Conservation (phyloP, 1,140 invertebrate species). For the Phymorhynchus buccinoides region DNA sequence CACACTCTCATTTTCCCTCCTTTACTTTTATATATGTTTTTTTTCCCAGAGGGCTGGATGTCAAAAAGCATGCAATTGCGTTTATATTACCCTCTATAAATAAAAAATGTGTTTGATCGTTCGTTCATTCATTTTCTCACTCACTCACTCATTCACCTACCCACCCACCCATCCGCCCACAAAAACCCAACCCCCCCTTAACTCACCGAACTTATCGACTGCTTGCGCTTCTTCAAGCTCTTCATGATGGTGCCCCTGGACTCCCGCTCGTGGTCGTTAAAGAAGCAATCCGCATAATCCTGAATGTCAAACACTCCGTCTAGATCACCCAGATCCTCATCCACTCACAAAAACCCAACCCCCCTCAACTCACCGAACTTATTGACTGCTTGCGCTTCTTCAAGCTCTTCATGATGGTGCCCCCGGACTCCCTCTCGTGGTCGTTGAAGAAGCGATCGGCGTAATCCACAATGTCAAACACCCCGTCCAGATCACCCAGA, state of each 20-base stretch:
- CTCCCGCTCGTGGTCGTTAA: constrained; percentile 89
- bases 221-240: constrained; percentile 79
- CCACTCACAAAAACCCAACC: not conserved
- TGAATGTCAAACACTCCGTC: constrained; percentile 83
- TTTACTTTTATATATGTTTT: too few species aligned
- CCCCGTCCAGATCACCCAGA: constrained; percentile 48
- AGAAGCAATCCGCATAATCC: constrained; percentile 94
- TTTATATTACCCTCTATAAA: too few species aligned
- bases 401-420: constrained; percentile 89
- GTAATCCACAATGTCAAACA: constrained; percentile 92
- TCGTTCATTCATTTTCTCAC: not conserved
- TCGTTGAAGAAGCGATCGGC: constrained; percentile 94
- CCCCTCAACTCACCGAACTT: constrained; percentile 4
- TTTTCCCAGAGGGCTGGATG: too few species aligned
- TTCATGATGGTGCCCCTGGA: constrained; percentile 87
- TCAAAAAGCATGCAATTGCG: too few species aligned
- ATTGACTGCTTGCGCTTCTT: constrained; percentile 72
- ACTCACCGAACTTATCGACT: constrained; percentile 37
- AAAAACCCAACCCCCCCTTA: not conserved
- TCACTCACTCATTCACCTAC: not conserved
- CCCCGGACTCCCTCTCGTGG: constrained; percentile 85
- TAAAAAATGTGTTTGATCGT: too few species aligned
- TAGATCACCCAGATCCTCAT: constrained; percentile 36
- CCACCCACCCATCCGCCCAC: not conserved
- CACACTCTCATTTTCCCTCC: too few species aligned